Percentiles rank a stretch among this genome's conserved stretches.
Conservation (phyloP, 2,888 invertebrate species). For the Cynaeus angustus region DNA sequence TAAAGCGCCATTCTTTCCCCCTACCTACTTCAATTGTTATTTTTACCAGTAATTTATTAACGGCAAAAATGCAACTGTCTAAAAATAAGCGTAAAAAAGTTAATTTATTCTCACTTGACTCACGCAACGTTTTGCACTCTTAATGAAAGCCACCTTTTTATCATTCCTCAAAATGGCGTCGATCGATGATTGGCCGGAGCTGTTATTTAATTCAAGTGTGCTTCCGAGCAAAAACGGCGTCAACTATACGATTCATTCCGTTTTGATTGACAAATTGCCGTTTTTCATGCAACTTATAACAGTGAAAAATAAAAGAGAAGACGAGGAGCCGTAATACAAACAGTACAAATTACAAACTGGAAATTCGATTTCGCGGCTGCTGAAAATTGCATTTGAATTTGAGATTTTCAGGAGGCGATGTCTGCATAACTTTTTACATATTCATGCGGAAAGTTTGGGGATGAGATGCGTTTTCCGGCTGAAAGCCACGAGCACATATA, state of each 20-base stretch:
- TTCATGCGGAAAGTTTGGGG: not conserved
- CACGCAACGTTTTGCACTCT: not conserved
- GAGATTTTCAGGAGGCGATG: not conserved
- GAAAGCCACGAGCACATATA: no score
- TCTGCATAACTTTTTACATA: not conserved
- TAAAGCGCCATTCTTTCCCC: not conserved
- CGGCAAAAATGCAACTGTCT: constrained; percentile 2
- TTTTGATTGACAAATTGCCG: not conserved
- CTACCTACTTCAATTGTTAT: not conserved
- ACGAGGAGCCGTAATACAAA: no score
- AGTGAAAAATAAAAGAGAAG: no score
- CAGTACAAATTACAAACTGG: no score
- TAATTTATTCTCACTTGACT: constrained; percentile 3
- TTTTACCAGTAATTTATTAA: constrained; percentile 2
- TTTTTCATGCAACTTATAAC: not conserved
- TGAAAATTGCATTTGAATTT: constrained; percentile 3
- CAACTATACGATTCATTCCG: not conserved
- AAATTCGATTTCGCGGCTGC: no score
- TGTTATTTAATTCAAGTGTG: no score
- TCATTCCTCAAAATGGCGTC: not conserved
- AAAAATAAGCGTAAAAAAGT: not conserved
- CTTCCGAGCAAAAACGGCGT: not conserved
- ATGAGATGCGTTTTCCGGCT: no score
- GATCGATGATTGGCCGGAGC: not conserved
- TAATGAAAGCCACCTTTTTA: not conserved